Evolutionary conservation across 2,888 invertebrate genomes (phyloP), one percentile per base, ranked within the genome.

Genomic region (Isotomurus palustris): DNA sequence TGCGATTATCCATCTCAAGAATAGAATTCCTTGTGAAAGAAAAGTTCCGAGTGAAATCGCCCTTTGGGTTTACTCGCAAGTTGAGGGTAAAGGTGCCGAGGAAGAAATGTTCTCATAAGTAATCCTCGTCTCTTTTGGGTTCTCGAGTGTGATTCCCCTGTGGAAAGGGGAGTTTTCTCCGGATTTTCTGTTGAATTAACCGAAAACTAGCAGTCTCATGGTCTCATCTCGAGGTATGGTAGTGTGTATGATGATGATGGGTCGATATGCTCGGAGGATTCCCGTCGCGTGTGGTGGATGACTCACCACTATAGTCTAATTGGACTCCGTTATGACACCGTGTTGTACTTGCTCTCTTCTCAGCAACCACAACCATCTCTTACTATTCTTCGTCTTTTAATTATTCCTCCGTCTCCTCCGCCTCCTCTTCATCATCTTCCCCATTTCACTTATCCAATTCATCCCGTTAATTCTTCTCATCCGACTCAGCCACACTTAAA

Each of bases 261-360:
- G 56, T 56, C 56, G 56, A 56, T 56, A 56, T 56, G 50, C 35
- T 40, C 28, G 40, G 50, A 41, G 50, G 22, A 50, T 44, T 24
- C 48, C 40, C 28, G 17, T 24, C 32, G 24, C 17, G 32, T 53
- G 45, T 44, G 10, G 53, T 50, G 58, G 58, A 58, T 64, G 63
- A 64, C 50, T 64, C 63, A 64, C 56, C 63, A 22, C 49, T 32
- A 58, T 55, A 6, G n/a, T 35, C 60, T 64, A 64, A 64, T 64
- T 64, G 63, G 63, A 64, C 60, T 57, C 63, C 56, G 60, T 60
- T 64, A 64, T 64, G 63, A 64, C 63, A 64, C 63, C 53, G 35
- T 44, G 22, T 24, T 32, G 8, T 32, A 10, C 32, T 12, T 32
- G 8, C 14, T 10, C 8, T 32, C 32, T 14, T 32, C 8, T n/a